These are phyloP conservation scores for Muraenolepis orangiensis DNA, from an alignment of 2,797 vertebrate genomes.

Conservation along the genomic window DNA sequence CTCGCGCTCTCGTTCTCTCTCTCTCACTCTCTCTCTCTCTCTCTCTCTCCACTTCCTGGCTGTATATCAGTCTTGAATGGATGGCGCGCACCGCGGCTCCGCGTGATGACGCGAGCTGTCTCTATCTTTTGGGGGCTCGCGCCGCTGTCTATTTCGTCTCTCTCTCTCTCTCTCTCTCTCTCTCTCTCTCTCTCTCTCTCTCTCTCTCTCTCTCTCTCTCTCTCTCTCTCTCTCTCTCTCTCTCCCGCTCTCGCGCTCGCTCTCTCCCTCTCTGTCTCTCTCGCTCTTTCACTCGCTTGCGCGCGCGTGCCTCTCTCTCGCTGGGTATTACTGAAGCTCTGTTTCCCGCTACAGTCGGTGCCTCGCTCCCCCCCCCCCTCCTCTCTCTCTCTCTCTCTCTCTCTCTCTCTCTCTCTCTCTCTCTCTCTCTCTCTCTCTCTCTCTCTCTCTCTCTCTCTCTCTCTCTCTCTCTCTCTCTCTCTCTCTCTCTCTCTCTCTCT, in stretches of 20 bases:
- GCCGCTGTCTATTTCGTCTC: too few species aligned
- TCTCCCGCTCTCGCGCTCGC: slow-evolving; percentile 4
- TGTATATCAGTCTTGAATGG: slow-evolving; percentile 29
- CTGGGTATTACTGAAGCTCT: too few species aligned
- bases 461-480: slow-evolving; percentile 21
- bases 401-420: slow-evolving; percentile 11
- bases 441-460: background rate
- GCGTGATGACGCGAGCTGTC: slow-evolving; percentile 18
- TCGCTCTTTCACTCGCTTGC: slow-evolving; percentile 13
- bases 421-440: background rate
- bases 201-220: too few species aligned
- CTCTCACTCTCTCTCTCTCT: slow-evolving; percentile 12
- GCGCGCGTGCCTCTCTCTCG: slow-evolving; percentile 1
- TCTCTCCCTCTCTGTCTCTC: slow-evolving; percentile 20
- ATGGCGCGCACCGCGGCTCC: slow-evolving; percentile 25
- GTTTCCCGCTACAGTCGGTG: too few species aligned
- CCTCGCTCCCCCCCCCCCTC: too few species aligned
- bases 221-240: background rate
- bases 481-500: slow-evolving; percentile 21
- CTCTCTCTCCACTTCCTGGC: too few species aligned
- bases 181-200: too few species aligned
- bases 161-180: too few species aligned
- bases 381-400: slow-evolving; percentile 19
- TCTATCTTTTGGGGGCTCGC: too few species aligned
- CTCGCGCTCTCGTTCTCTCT: slow-evolving; percentile 5